Evolutionary conservation across 2,113 vertebrate species (phyloP).

Genomic region (Leucopsar rothschildi): DNA sequence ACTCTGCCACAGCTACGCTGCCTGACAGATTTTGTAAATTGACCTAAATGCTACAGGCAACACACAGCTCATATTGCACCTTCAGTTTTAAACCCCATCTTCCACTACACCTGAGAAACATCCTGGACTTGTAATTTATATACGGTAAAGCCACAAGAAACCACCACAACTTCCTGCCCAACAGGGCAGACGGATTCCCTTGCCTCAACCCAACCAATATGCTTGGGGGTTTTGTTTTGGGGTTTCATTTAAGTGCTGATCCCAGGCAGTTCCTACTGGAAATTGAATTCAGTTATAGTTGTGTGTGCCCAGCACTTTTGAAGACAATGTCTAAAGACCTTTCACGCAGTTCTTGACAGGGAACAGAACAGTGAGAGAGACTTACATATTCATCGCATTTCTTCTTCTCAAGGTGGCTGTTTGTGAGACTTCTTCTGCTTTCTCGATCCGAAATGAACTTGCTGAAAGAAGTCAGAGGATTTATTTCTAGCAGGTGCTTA

Average conservation of each 20-base stretch:
- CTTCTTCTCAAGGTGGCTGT: conserved; percentile 79
- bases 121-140: fast-evolving
- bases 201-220: background rate
- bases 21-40: background rate
- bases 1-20: background rate
- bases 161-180: background rate
- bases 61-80: background rate
- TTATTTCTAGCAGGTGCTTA: conserved; percentile 1
- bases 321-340: background rate
- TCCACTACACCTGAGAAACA: background rate
- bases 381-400: conserved; percentile 80
- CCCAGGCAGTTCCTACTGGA: background rate
- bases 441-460: conserved; percentile 80
- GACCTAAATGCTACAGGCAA: background rate
- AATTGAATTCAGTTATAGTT: background rate
- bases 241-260: background rate
- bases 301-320: background rate
- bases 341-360: background rate
- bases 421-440: conserved; percentile 79
- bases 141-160: background rate
- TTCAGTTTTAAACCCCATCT: background rate
- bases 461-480: conserved; percentile 67
- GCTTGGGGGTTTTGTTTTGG: background rate
- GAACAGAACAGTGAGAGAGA: background rate
- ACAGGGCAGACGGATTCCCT: background rate